A percentile compares a stretch with the other conserved stretches of the same genome.
These are phyloP conservation scores for Hassar affinis DNA, from an alignment of 2,113 vertebrate genomes.

Conservation along the genomic window DNA sequence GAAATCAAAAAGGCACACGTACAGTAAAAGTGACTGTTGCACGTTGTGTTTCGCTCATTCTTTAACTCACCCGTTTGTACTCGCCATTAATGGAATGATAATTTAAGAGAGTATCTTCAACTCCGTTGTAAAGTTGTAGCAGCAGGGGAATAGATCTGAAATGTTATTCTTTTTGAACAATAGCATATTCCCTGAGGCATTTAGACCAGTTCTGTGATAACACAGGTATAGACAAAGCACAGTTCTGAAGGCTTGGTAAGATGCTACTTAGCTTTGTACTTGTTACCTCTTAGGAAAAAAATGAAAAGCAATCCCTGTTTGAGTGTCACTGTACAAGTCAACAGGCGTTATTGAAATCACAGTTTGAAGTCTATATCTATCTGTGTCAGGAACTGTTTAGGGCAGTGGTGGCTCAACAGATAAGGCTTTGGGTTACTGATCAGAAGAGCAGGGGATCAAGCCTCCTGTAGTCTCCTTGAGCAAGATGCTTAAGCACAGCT, in stretches of 20 bases:
- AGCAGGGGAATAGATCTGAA: constrained; percentile 27
- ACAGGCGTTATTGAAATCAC: not conserved
- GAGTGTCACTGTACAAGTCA: not conserved
- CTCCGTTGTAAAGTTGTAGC: constrained; percentile 21
- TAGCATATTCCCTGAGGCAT: not conserved
- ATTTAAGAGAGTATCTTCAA: constrained; percentile 38
- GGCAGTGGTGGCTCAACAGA: not conserved
- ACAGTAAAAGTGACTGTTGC: constrained; percentile 71
- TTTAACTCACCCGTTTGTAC: constrained; percentile 29
- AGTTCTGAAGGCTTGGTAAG: not conserved
- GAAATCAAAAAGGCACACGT: constrained; percentile 73
- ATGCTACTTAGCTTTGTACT: constrained; percentile 16
- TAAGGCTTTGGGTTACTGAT: too few species aligned
- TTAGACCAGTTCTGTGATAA: constrained; percentile 19
- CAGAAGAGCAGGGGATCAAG: too few species aligned
- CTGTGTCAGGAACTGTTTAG: not conserved
- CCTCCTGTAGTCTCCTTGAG: too few species aligned
- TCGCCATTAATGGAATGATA: constrained; percentile 42
- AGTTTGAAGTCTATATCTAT: not conserved
- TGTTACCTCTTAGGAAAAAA: not conserved
- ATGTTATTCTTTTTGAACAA: constrained; percentile 18
- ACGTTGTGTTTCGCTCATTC: constrained; percentile 61
- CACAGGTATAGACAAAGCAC: constrained; percentile 24
- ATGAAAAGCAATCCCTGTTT: not conserved
- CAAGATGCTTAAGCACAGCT: too few species aligned